Base-by-base conservation (phyloP, 2,113 vertebrate genomes). In the Oncorhynchus tshawytscha region DNA sequence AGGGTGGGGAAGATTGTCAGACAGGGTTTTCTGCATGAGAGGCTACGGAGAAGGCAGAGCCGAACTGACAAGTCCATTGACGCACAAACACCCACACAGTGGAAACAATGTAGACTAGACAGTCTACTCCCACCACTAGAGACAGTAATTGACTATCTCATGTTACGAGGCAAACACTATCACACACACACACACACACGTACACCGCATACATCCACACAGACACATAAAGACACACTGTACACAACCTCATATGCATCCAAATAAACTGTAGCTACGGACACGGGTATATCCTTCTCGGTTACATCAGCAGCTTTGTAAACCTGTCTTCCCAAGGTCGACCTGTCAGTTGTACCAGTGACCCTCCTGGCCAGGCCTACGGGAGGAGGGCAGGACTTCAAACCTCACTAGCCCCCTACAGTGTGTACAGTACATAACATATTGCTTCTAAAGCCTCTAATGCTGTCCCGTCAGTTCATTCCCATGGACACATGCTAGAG, bases 291-390 rank as follows among this genome's bases (percentile, higher is more conserved):
- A 89, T 89, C 82, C 82, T 31, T 24, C 54, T 72, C 82, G 72
- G 51, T 59, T 24, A 82, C 25, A 67, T 90, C 87, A 89, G 88
- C 88, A 78, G 16, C 82, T 84, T 78, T 83, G 74, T 82, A 70
- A 83, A 81, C 78, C 78, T 86, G 81, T 64, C 78, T 84, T 86
- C 80, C 85, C 85, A 88, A 91, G 87, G 86, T 83, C 84, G 59
- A 82, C 84, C 82, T 86, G 90, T 90, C 88, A 91, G 88, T 88
- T 76, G 78, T 77, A 25, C 45, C 7, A 69, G 80, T 84, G 81
- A 82, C 86, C 79, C 3, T 60, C 73, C 31, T 5, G 67, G 51
- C 77, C 49, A 39, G 71, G 57, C 24, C 27, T 15, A 51, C 39
- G 7, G 72, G 74, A 6, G 48, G n/a, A 48, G 48, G 16, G 25